Conservation (phyloP, 2,113 vertebrate species). For the Myotis lucifugus region DNA sequence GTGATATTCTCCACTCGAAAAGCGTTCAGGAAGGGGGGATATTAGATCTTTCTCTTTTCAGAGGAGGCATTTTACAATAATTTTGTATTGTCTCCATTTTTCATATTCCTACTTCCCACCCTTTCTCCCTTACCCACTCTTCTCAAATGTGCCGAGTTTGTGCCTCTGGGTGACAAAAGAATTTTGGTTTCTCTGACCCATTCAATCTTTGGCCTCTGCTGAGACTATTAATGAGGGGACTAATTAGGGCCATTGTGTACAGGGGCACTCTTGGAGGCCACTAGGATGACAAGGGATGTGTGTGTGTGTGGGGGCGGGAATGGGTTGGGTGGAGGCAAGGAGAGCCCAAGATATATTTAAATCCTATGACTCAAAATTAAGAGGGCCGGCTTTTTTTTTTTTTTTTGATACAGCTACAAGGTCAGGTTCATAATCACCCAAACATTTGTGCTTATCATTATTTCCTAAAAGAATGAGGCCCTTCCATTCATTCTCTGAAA, state of each 20-base stretch:
- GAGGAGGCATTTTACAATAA: not conserved
- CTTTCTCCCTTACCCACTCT: not conserved
- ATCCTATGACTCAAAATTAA: slow-evolving; percentile 26
- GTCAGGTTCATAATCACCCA: not conserved
- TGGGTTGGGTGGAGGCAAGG: not conserved
- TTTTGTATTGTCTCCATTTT: slow-evolving; percentile 20
- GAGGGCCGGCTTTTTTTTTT: not conserved
- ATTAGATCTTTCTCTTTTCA: not conserved
- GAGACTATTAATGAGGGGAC: slow-evolving; percentile 66
- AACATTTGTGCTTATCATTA: not conserved
- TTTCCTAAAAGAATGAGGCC: not conserved
- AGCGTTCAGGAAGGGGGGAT: not conserved
- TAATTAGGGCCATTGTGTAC: slow-evolving; percentile 46
- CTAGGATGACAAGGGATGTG: slow-evolving; percentile 1
- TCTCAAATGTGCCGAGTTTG: not conserved
- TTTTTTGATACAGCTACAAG: not conserved
- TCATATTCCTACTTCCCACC: not conserved
- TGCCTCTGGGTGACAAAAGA: slow-evolving; percentile 47
- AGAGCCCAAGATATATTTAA: slow-evolving; percentile 14
- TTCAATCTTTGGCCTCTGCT: slow-evolving; percentile 57
- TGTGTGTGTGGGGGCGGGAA: no score
- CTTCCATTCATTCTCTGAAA: not conserved
- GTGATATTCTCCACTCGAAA: not conserved
- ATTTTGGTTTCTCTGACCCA: slow-evolving; percentile 45
- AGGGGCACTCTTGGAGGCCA: slow-evolving; percentile 31